These are phyloP conservation scores for Nycticryphes semicollaris DNA, from an alignment of 2,113 vertebrate species.

Conservation along the genomic window DNA sequence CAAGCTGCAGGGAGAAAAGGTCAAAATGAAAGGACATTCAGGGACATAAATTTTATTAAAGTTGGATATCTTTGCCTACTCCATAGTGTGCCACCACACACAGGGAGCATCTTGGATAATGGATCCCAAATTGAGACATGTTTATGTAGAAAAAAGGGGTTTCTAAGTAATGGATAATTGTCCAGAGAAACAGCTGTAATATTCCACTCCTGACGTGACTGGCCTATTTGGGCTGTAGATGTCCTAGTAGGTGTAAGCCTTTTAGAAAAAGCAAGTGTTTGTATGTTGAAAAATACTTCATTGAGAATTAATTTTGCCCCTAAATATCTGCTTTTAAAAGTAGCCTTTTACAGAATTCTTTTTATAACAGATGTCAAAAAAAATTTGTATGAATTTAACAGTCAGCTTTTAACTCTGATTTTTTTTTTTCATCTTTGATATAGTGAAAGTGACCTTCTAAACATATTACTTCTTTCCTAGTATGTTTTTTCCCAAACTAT, in stretches of 20 bases:
- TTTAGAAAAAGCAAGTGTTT: background rate
- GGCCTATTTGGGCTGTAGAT: background rate
- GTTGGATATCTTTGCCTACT: background rate
- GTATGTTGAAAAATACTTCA: background rate
- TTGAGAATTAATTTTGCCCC: background rate
- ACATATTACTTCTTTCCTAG: background rate
- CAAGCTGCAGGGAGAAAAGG: background rate
- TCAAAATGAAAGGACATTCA: background rate
- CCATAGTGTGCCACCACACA: background rate
- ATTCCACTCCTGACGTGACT: background rate
- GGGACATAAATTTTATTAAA: background rate
- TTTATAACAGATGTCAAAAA: background rate
- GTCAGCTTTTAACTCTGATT: background rate
- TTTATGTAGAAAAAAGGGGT: background rate
- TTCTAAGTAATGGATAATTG: background rate
- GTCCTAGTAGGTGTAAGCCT: background rate
- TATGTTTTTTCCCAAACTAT: background rate
- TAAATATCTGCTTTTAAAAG: background rate
- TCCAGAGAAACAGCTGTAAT: background rate
- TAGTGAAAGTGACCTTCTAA: background rate
- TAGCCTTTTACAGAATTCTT: background rate
- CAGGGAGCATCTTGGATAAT: background rate
- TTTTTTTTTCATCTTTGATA: background rate
- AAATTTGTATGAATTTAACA: fast-evolving
- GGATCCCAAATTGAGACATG: background rate